Evolutionary conservation across 1,140 invertebrate species (phyloP), one percentile per base, ranked within the genome.

Genomic region (Meloidogyne floridensis): DNA sequence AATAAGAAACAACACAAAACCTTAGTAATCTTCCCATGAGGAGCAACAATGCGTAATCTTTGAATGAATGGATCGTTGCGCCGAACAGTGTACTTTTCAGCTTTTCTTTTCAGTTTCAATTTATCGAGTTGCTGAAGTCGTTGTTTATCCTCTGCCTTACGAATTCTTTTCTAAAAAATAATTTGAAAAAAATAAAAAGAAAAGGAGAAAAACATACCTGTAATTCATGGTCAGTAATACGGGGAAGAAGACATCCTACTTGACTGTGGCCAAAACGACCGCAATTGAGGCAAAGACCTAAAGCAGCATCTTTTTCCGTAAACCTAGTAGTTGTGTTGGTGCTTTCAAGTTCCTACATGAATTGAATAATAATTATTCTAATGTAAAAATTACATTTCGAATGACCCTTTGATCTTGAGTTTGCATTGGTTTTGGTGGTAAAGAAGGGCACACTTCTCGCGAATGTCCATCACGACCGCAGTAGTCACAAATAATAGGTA

Each of bases 251-350:
- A 71, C 32, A 77, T 15, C 32, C 42, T 70, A 65, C 8, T 7
- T 77, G 53, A 70, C 18, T 71, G 65, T 79, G 77, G 8, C 77
- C 77, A 42, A 65, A 72, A 11, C 77, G 18, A 0, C 77, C 77
- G 18, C 77, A 79, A 72, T 79, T 79, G 9, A 79, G 72, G 4
- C 77, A 79, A 79, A 79, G 69, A 51, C 77, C 77, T 8, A 15
- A 15, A 11, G 51, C 15, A 51, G 15, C 20, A 15, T 71, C 59
- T 71, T 71, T 65, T 0, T 79, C 77, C 10, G 42, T 18, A n/a
- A 47, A n/a, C 5, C 71, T 78, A 20, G 2, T 79, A 9, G 20
- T 47, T 43, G 43, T 0, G 0, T 65, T 6, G 5, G 2, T 65
- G 10, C 15, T n/a, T 18, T 65, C 59, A 2, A 65, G n/a, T 65